Evolutionary conservation across 2,113 vertebrate species (phyloP).

Genomic region (Pycnonotus jocosus): DNA sequence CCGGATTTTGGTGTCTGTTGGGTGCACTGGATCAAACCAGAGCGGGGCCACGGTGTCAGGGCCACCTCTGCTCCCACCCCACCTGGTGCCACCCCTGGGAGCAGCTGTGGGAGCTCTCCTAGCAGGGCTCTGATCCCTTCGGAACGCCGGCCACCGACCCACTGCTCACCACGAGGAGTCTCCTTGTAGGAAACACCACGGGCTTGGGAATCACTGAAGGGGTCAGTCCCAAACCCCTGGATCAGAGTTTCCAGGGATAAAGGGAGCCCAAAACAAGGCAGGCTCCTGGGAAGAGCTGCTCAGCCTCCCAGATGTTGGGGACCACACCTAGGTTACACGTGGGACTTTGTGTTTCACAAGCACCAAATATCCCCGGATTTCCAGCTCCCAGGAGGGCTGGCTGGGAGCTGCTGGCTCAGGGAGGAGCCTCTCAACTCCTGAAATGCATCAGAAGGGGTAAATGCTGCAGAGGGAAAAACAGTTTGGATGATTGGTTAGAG

Average conservation of each 20-base stretch:
- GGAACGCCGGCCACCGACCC: rapidly evolving
- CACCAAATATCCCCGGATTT: rapidly evolving
- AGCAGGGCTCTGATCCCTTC: rapidly evolving
- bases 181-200: rapidly evolving
- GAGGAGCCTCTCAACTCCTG: background rate
- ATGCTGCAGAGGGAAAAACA: background rate
- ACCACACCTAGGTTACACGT: rapidly evolving
- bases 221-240: rapidly evolving
- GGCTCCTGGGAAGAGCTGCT: background rate
- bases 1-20: background rate
- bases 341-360: background rate
- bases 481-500: background rate
- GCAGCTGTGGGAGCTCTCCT: background rate
- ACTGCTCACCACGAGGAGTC: background rate
- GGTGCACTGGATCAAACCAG: background rate
- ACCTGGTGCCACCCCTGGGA: background rate
- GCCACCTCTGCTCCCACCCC: background rate
- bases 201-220: background rate
- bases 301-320: background rate
- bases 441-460: background rate
- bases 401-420: background rate
- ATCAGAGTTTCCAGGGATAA: background rate
- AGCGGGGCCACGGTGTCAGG: background rate
- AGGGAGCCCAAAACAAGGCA: background rate
- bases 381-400: background rate